Evolutionary conservation across 2,797 vertebrate species (phyloP).

Genomic region (Octomys mimax): DNA sequence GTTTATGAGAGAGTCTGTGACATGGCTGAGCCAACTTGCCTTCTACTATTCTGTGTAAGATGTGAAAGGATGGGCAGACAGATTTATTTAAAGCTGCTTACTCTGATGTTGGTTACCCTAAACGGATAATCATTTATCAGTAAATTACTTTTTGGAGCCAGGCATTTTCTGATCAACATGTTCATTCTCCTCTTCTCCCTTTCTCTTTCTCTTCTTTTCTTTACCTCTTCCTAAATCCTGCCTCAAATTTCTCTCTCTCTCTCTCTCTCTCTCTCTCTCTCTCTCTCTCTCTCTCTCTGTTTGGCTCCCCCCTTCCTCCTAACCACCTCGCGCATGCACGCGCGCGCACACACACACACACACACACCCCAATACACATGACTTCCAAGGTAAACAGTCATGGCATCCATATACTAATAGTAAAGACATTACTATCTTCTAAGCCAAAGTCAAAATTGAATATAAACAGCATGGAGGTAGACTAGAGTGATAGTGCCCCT

Average conservation of each 20-base stretch:
- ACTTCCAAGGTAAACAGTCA: slow-evolving; percentile 48
- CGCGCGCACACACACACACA: background rate
- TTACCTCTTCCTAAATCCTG: background rate
- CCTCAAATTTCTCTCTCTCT: background rate
- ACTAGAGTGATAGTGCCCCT: background rate
- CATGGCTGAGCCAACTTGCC: slow-evolving; percentile 60
- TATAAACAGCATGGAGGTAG: background rate
- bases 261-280: background rate
- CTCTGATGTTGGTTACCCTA: slow-evolving; percentile 85
- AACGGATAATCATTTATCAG: slow-evolving; percentile 88
- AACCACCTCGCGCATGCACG: background rate
- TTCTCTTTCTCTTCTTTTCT: too few relatives aligned
- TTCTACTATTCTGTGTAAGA: slow-evolving; percentile 70
- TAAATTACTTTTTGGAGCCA: slow-evolving; percentile 89
- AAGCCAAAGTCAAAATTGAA: slow-evolving; percentile 54
- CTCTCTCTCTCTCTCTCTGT: background rate
- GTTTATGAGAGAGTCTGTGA: slow-evolving; percentile 73
- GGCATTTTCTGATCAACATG: slow-evolving; percentile 89
- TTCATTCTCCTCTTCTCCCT: slow-evolving; percentile 7
- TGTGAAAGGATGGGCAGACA: slow-evolving; percentile 85
- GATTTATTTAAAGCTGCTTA: slow-evolving; percentile 87
- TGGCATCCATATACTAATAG: background rate
- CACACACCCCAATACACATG: background rate
- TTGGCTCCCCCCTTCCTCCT: background rate
- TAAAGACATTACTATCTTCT: slow-evolving; percentile 26